These are phyloP conservation scores for Tauraco hartlaubi DNA, from an alignment of 2,797 vertebrate species.

Conservation along the genomic window DNA sequence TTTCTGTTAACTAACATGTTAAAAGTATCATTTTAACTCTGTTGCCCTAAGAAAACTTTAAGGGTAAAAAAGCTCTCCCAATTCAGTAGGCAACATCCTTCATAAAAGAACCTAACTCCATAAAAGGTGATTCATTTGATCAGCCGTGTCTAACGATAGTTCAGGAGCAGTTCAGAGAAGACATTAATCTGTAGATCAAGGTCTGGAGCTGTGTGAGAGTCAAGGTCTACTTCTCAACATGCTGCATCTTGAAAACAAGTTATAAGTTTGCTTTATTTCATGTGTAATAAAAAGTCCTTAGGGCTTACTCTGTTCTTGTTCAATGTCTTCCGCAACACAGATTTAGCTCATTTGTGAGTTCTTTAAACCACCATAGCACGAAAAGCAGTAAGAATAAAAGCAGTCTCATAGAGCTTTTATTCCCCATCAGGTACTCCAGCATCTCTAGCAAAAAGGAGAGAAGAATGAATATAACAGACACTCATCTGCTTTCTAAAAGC, in stretches of 20 bases:
- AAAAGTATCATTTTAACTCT: background rate
- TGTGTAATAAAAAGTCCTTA: background rate
- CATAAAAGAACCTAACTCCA: background rate
- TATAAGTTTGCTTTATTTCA: background rate
- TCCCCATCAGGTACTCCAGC: background rate
- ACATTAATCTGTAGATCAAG: background rate
- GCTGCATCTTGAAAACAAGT: background rate
- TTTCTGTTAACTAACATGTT: background rate
- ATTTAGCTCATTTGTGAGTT: background rate
- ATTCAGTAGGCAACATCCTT: background rate
- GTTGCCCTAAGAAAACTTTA: background rate
- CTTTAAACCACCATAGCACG: background rate
- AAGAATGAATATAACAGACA: background rate
- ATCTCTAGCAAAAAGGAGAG: background rate
- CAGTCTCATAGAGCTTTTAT: background rate
- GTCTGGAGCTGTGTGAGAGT: background rate
- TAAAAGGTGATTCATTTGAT: background rate
- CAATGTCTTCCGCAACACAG: background rate
- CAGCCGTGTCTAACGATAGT: accelerated
- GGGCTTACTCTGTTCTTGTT: background rate
- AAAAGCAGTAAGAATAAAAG: background rate
- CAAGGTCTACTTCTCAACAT: background rate
- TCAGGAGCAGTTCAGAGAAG: background rate
- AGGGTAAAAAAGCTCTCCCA: background rate
- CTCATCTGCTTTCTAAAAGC: background rate